phyloP scores from a whole-genome alignment of 1,140 invertebrate genomes.

The Panagrolaimus sp. region DNA sequence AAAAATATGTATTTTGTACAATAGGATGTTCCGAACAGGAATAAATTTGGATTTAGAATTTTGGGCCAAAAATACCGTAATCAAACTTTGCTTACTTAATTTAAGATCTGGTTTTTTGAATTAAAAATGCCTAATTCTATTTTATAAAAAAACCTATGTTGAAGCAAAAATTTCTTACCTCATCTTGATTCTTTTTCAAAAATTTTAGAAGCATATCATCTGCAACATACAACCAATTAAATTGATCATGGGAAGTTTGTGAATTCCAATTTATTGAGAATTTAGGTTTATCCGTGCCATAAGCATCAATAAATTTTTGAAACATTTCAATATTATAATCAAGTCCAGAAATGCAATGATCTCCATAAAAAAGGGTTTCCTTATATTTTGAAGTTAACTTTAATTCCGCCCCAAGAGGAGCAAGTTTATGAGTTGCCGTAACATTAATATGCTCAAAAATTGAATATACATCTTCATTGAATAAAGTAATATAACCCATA shows the following conservation, averaged over 20 bases:
- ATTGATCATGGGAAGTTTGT: slow-evolving; percentile 11
- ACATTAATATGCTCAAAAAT: slow-evolving; percentile 30
- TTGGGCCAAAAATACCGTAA: too few species aligned
- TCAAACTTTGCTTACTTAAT: too few species aligned
- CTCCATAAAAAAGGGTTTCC: too few species aligned
- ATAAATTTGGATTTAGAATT: too few species aligned
- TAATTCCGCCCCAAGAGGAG: slow-evolving; percentile 6
- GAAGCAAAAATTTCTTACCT: slow-evolving; percentile 14
- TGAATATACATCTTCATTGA: slow-evolving; percentile 31
- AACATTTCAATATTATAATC: slow-evolving; percentile 19
- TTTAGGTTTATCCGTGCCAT: slow-evolving; percentile 19
- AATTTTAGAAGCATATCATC: slow-evolving; percentile 21
- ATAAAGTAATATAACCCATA: slow-evolving; percentile 26
- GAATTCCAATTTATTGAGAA: slow-evolving; percentile 15
- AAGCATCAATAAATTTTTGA: slow-evolving; percentile 8
- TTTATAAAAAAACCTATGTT: too few species aligned
- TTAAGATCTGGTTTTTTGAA: too few species aligned
- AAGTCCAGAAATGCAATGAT: too few species aligned
- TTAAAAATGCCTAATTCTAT: too few species aligned
- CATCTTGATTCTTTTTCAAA: slow-evolving; percentile 16
- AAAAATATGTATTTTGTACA: too few species aligned
- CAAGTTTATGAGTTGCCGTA: slow-evolving; percentile 21
- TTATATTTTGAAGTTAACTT: slow-evolving; percentile 17
- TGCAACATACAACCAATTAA: slow-evolving; percentile 1
- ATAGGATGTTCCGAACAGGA: too few species aligned